Evolutionary conservation across 2,113 vertebrate genomes (phyloP), one percentile per base, ranked within the genome.

Genomic region (Melanostigma gelatinosum): DNA sequence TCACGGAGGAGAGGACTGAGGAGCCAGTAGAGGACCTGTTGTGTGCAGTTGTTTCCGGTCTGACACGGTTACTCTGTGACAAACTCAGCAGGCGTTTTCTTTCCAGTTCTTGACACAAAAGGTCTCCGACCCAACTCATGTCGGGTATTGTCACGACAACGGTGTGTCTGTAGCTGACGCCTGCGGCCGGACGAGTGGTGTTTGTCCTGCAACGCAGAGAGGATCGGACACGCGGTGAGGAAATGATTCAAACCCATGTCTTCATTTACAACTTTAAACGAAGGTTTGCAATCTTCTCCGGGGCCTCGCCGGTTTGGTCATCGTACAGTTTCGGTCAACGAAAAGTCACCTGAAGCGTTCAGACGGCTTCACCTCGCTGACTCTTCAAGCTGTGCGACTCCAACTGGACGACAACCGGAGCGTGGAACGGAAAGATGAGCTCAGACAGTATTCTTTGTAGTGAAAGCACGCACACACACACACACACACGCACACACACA

Each of bases 61-160:
- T 4, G 22, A 34, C 13, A 61, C 24, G 4, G 22, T 7, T 15
- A 48, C 65, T 62, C 1, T 77, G 42, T 40, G 57, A 40, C 78
- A 46, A 9, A 27, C 57, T 42, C 34, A 40, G 63, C 87, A 89
- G 88, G 40, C 88, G 80, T 78, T 83, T 67, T 75, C 82, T 80
- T 75, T 87, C 70, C 79, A 57, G 36, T 57, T 27, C 0, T 0
- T n/a, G 22, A 67, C 50, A 82, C 73, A 82, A 79, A 78, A 61
- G 64, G 42, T 68, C 44, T 76, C 38, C 61, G 20, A 9, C 8
- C 1, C 52, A 1, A 36, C 68, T 78, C 82, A 13, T 60, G 75
- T 85, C 77, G 8, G 48, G 15, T 63, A 3, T 64, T 66, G 79
- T 79, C 38, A 29, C 11, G 11, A n/a, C 20, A 1, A 11, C 1